phyloP scores from a whole-genome alignment of 2,797 vertebrate genomes.

The Chaetodon trifasciatus region DNA sequence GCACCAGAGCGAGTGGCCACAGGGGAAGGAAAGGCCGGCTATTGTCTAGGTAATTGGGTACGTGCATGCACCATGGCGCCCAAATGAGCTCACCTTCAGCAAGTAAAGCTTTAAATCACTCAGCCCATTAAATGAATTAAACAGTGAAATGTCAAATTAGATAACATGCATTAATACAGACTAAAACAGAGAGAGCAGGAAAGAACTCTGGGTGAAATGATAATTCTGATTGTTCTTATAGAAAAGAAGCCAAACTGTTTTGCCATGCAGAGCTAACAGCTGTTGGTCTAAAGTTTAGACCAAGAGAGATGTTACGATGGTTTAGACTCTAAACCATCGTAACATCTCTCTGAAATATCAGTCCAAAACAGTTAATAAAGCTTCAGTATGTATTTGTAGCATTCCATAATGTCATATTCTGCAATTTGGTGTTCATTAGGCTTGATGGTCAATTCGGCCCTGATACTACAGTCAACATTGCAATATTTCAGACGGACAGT shows the following conservation, averaged over 20 bases:
- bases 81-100: conserved; percentile 1
- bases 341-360: background rate
- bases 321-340: background rate
- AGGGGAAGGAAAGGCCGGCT: conserved; percentile 2
- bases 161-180: background rate
- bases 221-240: background rate
- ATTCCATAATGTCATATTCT: background rate
- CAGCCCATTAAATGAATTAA: background rate
- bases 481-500: background rate
- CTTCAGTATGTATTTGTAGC: background rate
- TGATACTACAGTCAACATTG: background rate
- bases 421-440: background rate
- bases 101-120: conserved; percentile 26
- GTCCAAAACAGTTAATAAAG: background rate
- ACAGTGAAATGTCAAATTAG: background rate
- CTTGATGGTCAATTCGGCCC: background rate
- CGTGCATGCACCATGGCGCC: conserved; percentile 31
- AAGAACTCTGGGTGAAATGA: background rate
- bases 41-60: conserved; percentile 33
- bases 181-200: background rate
- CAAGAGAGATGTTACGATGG: no score
- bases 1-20: background rate
- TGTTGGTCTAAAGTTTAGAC: no score
- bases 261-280: background rate
- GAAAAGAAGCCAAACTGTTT: background rate